Evolutionary conservation across 1,140 invertebrate genomes (phyloP), one percentile per base, ranked within the genome.

Genomic region (Zaprionus camerounensis): DNA sequence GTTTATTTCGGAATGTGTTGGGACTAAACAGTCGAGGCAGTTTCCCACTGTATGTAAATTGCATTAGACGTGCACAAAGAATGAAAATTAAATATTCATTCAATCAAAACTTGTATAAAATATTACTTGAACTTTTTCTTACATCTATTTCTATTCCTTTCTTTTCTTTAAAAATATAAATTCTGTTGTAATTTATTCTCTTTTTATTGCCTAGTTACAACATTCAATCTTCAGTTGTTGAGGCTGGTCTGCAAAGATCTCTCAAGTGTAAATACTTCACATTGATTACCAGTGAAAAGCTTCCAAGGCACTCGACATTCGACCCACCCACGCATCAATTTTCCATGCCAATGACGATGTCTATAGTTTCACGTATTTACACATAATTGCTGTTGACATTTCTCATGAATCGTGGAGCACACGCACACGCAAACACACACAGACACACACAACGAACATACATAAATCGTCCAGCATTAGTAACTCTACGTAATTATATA

Each of bases 361-460:
- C 61, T 62, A 51, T 66, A 71, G 41, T 53, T 57, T 62, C 57
- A 44, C 44, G 31, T 72, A 17, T 69, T 68, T 69, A 63, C 11
- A 53, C 68, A 75, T 76, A 86, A 81, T 61, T 78, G 51, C 51
- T 76, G 57, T 82, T 86, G 82, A 70, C 82, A 86, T 85, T 79
- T 76, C 28, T 12, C 24, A 53, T 69, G 55, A 62, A 66, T 38
- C 51, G 66, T 61, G 63, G 22, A 62, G 20, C 46, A 71, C 57
- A 22, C 36, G 46, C 26, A 57, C 61, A 61, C 22, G 20, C n/a
- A 44, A 6, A n/a, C 13, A 41, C 36, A 56, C 26, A n/a, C 13
- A 41, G 46, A 22, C 36, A 56, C 22, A 57, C 61, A 61, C 20
- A 26, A 49, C 26, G 22, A 15, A 41, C 51, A 61, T 31, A 28